Percentiles rank a stretch among this genome's conserved stretches.
These are phyloP conservation scores for Hydrochoerus hydrochaeris DNA, from an alignment of 2,113 vertebrate species.

Conservation along the genomic window DNA sequence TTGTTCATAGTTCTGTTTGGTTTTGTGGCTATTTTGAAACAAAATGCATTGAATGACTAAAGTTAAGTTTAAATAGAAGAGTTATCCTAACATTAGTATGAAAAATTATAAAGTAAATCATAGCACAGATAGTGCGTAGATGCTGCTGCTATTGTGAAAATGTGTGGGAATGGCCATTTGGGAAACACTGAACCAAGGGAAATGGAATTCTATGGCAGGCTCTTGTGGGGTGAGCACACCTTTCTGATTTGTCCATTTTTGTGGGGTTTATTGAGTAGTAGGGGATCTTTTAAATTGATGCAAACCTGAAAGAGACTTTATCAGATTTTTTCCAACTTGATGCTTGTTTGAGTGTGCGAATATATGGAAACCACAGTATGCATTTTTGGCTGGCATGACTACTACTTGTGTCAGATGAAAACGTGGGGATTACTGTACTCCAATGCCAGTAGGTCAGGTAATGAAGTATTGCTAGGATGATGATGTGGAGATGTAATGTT, in stretches of 20 bases:
- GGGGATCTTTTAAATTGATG: neutral
- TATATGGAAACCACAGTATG: neutral
- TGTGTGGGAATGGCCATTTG: neutral
- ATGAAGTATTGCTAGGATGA: neutral
- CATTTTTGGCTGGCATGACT: neutral
- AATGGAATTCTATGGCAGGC: neutral
- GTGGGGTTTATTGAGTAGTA: neutral
- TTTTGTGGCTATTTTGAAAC: slow-evolving; percentile 1
- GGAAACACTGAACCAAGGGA: neutral
- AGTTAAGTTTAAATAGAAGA: neutral
- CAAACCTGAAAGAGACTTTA: neutral
- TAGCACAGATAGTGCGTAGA: too few species aligned
- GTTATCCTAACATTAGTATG: neutral
- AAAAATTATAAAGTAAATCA: neutral
- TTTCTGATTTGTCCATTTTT: neutral
- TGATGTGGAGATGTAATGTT: too few species aligned
- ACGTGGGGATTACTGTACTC: neutral
- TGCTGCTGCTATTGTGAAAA: neutral
- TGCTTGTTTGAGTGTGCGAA: neutral
- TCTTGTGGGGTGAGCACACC: neutral
- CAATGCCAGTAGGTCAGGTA: neutral
- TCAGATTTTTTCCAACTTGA: neutral
- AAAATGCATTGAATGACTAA: neutral
- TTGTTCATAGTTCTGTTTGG: neutral
- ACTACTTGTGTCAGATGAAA: neutral